phyloP scores from a whole-genome alignment of 2,888 invertebrate species.

The Schrankia costaestrigalis region DNA sequence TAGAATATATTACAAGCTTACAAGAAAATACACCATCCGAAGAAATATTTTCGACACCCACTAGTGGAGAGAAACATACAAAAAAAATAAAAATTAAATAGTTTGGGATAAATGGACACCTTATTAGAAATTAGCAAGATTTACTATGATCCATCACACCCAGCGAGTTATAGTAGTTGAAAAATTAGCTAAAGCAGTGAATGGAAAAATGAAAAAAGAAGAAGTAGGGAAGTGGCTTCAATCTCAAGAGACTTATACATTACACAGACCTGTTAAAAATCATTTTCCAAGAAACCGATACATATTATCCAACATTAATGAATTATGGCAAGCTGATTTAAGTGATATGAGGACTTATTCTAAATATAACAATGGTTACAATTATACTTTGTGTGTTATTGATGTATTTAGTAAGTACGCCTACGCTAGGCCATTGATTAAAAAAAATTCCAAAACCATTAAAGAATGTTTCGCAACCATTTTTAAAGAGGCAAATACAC shows the following conservation, averaged over 20 bases:
- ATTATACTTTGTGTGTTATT: constrained; percentile 25
- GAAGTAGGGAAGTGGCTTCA: constrained; percentile 26
- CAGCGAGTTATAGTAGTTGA: constrained; percentile 16
- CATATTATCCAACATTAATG: constrained; percentile 26
- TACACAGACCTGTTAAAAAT: constrained; percentile 23
- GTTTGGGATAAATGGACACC: not conserved
- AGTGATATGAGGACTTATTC: constrained; percentile 19
- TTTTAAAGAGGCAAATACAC: constrained; percentile 14
- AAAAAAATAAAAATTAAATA: not conserved
- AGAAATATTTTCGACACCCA: not conserved
- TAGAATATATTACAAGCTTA: not conserved
- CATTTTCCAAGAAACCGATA: constrained; percentile 26
- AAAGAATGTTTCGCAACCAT: constrained; percentile 26
- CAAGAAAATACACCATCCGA: not conserved
- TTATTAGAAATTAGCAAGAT: not conserved
- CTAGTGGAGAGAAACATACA: not conserved
- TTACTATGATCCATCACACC: constrained; percentile 2
- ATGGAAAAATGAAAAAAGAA: constrained; percentile 18
- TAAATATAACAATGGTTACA: constrained; percentile 22
- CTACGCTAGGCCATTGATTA: constrained; percentile 15
- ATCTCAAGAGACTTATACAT: constrained; percentile 9
- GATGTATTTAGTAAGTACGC: constrained; percentile 27
- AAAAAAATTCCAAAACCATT: constrained; percentile 19
- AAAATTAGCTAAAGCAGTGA: constrained; percentile 15
- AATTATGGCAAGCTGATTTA: constrained; percentile 27